Conservation (phyloP, 2,797 vertebrate genomes). For the Acomys russatus region DNA sequence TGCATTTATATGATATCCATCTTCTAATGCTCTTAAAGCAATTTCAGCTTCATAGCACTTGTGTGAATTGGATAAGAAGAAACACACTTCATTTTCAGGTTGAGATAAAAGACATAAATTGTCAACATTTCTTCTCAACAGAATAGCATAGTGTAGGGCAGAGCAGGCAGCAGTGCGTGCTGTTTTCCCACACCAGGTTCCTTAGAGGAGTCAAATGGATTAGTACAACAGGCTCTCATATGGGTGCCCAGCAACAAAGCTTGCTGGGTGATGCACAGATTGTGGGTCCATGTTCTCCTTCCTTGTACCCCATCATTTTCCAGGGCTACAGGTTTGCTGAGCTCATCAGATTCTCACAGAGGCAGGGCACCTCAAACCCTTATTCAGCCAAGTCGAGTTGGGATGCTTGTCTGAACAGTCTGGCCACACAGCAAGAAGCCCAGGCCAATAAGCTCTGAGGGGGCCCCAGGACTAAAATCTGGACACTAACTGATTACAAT, state of each 20-base stretch:
- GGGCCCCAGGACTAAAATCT: background rate
- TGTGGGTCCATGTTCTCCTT: background rate
- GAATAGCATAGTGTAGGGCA: background rate
- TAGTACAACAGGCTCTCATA: background rate
- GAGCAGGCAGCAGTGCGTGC: background rate
- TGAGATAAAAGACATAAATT: slow-evolving; percentile 74
- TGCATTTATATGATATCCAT: slow-evolving; percentile 79
- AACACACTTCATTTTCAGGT: slow-evolving; percentile 68
- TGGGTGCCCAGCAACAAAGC: background rate
- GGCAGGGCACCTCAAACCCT: background rate
- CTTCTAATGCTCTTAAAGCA: slow-evolving; percentile 75
- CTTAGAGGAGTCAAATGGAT: background rate
- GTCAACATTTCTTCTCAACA: slow-evolving; percentile 30
- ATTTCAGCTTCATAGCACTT: slow-evolving; percentile 72
- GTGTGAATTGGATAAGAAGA: slow-evolving; percentile 73
- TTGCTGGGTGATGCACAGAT: background rate
- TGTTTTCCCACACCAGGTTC: background rate
- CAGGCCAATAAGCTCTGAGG: slow-evolving; percentile 25
- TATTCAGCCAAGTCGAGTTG: background rate
- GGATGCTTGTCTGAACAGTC: slow-evolving; percentile 22
- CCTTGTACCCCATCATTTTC: background rate
- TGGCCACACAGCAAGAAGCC: background rate
- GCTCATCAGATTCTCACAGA: background rate
- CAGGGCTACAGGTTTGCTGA: background rate
- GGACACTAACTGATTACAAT: background rate